Evolutionary conservation across 2,888 invertebrate species (phyloP).

Genomic region (Eurytoma californica): DNA sequence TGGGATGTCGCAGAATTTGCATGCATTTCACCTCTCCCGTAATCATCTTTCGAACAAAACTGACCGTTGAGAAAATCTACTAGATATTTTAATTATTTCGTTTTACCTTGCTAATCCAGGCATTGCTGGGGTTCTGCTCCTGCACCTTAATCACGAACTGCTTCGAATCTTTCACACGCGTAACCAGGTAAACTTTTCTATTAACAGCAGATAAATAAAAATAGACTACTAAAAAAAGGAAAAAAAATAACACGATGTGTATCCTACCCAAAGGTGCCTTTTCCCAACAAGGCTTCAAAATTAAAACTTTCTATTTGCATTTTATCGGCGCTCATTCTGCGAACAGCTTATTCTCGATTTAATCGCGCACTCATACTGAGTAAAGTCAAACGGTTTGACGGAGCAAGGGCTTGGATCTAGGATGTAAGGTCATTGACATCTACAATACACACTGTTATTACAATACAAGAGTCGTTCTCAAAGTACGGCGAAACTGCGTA

Average conservation of each 20-base stretch:
- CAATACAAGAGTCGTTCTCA: constrained; percentile 38
- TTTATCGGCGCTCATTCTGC: constrained; percentile 13
- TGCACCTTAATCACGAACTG: constrained; percentile 67
- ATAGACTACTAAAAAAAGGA: not conserved
- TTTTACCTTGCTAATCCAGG: constrained; percentile 53
- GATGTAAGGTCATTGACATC: constrained; percentile 39
- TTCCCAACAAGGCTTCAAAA: constrained; percentile 62
- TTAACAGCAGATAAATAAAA: constrained; percentile 19
- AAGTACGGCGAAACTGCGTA: constrained; percentile 40
- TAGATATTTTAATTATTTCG: not conserved
- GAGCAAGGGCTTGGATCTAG: not conserved
- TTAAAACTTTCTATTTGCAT: constrained; percentile 58
- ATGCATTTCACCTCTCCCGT: constrained; percentile 66
- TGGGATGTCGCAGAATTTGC: constrained; percentile 69
- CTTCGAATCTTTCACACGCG: constrained; percentile 64
- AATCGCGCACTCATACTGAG: not conserved
- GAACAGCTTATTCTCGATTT: not conserved
- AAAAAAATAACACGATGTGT: not conserved
- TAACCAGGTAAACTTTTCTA: constrained; percentile 66
- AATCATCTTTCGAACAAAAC: constrained; percentile 61
- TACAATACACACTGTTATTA: constrained; percentile 31
- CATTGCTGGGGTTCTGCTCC: constrained; percentile 57
- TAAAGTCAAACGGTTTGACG: not conserved
- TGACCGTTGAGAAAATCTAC: not conserved
- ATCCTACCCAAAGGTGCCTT: constrained; percentile 66